Evolutionary conservation across 2,113 vertebrate genomes (phyloP).

Genomic region (Ceuthmochares aereus): DNA sequence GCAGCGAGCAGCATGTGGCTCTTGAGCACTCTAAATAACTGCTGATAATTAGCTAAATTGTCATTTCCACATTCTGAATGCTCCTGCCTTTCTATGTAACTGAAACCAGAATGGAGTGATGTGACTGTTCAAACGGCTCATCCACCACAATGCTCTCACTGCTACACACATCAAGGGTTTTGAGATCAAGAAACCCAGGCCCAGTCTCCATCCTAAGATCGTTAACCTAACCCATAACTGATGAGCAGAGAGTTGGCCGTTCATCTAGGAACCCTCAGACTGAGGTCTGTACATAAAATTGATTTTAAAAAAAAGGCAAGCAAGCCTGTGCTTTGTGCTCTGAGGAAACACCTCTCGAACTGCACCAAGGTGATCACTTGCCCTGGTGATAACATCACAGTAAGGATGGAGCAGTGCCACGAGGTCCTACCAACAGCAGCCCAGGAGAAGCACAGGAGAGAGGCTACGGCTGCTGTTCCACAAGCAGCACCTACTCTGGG

Average conservation of each 20-base stretch:
- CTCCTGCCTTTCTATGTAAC: rapidly evolving
- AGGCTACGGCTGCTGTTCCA: background rate
- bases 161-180: background rate
- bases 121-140: background rate
- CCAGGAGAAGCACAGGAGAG: background rate
- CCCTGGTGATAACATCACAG: slow-evolving; percentile 24
- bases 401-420: background rate
- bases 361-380: slow-evolving; percentile 3
- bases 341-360: slow-evolving; percentile 1
- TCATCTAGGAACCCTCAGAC: background rate
- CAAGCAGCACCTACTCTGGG: slow-evolving; percentile 12
- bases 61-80: rapidly evolving
- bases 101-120: background rate
- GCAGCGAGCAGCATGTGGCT: rapidly evolving
- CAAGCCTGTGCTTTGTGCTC: slow-evolving; percentile 17
- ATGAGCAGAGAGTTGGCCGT: background rate
- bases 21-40: background rate
- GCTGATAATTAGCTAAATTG: background rate
- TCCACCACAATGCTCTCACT: rapidly evolving
- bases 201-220: background rate
- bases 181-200: background rate
- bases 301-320: background rate
- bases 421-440: background rate
- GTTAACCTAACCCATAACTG: rapidly evolving
- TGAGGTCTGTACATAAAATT: background rate